A percentile compares a stretch with the other conserved stretches of the same genome.
phyloP scores from a whole-genome alignment of 2,797 vertebrate genomes.

The Acanthornis magna region DNA sequence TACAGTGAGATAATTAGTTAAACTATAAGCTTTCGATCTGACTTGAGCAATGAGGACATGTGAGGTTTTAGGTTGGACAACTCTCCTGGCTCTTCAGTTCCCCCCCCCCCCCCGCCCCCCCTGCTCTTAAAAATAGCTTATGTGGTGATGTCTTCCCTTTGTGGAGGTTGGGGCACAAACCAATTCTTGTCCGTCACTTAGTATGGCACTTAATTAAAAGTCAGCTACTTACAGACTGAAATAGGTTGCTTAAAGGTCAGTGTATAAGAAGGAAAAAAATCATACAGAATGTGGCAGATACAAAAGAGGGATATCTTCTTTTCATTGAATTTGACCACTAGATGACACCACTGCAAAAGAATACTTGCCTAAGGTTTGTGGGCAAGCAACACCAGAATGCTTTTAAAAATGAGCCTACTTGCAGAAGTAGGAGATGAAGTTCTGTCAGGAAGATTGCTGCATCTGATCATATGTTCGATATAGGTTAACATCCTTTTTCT shows the following conservation, averaged over 20 bases:
- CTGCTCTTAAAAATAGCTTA: background rate
- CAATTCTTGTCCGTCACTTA: background rate
- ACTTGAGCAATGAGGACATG: background rate
- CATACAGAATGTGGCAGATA: background rate
- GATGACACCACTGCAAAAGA: conserved; percentile 46
- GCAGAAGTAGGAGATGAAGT: background rate
- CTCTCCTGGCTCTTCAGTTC: background rate
- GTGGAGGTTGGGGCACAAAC: background rate
- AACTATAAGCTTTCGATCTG: background rate
- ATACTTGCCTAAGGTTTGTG: background rate
- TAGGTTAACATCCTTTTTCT: background rate
- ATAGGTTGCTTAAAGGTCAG: background rate
- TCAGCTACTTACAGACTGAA: background rate
- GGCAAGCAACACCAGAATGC: background rate
- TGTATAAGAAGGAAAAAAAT: background rate
- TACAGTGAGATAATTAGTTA: background rate
- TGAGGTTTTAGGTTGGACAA: background rate
- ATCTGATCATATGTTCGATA: background rate
- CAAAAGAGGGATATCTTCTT: background rate
- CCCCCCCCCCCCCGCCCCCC: too few species aligned
- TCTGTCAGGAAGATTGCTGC: background rate
- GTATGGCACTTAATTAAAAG: background rate
- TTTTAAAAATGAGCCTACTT: background rate
- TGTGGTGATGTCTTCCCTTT: background rate
- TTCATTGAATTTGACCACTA: conserved; percentile 41